phyloP scores from a whole-genome alignment of 1,140 invertebrate species.

The Zeugodacus cucurbitae region DNA sequence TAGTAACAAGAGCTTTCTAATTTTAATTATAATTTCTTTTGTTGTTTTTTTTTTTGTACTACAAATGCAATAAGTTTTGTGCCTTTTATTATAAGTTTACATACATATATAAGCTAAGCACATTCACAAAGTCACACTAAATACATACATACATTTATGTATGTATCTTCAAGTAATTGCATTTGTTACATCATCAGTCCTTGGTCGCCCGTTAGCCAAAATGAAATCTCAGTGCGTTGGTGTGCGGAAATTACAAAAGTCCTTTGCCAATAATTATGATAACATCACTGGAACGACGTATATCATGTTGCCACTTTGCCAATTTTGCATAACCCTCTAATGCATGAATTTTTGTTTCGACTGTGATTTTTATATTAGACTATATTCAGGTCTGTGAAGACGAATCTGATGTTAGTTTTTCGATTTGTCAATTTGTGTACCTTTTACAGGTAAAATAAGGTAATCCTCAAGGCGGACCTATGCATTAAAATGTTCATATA shows the following conservation, averaged over 20 bases:
- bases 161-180: background rate
- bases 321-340: slow-evolving; percentile 1
- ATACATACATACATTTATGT: background rate
- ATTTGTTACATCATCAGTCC: background rate
- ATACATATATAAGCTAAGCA: background rate
- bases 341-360: too few species aligned
- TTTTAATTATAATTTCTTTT: background rate
- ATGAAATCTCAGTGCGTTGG: background rate
- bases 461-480: too few species aligned
- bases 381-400: too few species aligned
- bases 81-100: background rate
- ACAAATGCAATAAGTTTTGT: background rate
- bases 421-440: too few species aligned
- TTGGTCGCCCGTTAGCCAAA: background rate
- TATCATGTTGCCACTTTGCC: background rate
- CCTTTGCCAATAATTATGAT: slow-evolving; percentile 34
- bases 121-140: background rate
- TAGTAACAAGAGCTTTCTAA: background rate
- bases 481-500: too few species aligned
- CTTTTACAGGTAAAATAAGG: too few species aligned
- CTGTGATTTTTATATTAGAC: too few species aligned
- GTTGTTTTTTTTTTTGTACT: background rate
- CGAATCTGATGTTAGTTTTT: too few species aligned
- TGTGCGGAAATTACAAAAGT: slow-evolving; percentile 35
- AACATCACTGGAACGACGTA: background rate